Conservation (phyloP, 2,888 invertebrate genomes). For the Amaurobius ferox region DNA sequence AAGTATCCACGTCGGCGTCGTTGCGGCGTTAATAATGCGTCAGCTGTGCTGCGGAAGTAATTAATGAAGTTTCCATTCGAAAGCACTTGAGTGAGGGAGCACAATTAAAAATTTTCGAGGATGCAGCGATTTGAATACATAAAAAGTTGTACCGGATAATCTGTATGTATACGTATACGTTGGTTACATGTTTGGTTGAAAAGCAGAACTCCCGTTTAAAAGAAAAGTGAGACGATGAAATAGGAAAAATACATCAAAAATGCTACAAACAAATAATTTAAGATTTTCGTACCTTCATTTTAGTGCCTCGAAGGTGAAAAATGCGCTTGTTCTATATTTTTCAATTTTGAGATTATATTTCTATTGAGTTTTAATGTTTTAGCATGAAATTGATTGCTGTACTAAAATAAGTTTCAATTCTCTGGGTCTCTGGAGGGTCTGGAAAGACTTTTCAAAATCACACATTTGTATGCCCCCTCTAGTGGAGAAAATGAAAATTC, state of each 20-base stretch:
- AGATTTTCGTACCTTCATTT: neutral
- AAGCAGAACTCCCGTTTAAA: constrained; percentile 20
- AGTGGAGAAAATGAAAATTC: too few species aligned
- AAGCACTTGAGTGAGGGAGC: constrained; percentile 66
- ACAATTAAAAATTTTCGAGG: constrained; percentile 71
- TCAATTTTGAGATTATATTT: too few species aligned
- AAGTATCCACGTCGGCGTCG: constrained; percentile 19
- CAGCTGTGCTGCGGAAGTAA: constrained; percentile 68
- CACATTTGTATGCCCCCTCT: too few species aligned
- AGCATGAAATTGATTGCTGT: too few species aligned
- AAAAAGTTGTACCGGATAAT: neutral
- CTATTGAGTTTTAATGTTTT: too few species aligned
- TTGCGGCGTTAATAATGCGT: constrained; percentile 70
- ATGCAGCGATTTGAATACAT: constrained; percentile 20
- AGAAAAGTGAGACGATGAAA: neutral
- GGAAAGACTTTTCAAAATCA: too few species aligned
- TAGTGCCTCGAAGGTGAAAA: too few species aligned
- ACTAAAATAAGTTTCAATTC: too few species aligned
- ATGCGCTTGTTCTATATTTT: too few species aligned
- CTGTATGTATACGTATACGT: constrained; percentile 25
- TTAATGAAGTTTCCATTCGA: constrained; percentile 71
- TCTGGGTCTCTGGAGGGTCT: too few species aligned
- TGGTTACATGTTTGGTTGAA: constrained; percentile 63
- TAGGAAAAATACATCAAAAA: neutral
- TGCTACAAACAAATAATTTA: neutral